Percentiles rank a stretch among this genome's conserved stretches.
phyloP scores from a whole-genome alignment of 2,797 vertebrate species.

The Chiloscyllium punctatum region DNA sequence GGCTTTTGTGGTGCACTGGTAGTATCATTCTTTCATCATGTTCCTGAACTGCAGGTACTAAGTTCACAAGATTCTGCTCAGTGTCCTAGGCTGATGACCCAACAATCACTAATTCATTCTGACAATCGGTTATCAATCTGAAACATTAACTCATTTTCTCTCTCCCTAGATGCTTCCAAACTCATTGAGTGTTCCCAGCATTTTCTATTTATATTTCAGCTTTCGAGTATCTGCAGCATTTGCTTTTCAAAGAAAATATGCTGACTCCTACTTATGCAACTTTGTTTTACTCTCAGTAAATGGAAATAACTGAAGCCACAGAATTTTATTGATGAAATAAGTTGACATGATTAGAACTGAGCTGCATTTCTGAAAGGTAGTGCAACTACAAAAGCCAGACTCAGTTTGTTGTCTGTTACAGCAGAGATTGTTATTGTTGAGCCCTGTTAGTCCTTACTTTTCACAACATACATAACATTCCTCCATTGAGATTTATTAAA shows the following conservation, averaged over 20 bases:
- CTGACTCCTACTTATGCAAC: neutral
- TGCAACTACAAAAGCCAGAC: neutral
- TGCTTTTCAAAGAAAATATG: neutral
- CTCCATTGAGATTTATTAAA: neutral
- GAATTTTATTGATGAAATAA: neutral
- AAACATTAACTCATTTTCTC: neutral
- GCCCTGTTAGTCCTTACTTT: neutral
- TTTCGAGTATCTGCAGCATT: neutral
- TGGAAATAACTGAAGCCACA: neutral
- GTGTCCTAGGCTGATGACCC: neutral
- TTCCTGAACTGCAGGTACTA: neutral
- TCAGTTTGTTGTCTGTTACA: neutral
- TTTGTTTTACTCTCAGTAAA: neutral
- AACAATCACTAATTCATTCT: neutral
- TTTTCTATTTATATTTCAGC: neutral
- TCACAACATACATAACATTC: neutral
- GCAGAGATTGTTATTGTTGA: neutral
- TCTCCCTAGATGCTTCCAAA: neutral
- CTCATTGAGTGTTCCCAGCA: neutral
- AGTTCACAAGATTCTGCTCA: neutral
- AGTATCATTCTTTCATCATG: too few relatives aligned
- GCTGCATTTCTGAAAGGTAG: neutral
- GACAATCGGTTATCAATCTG: neutral
- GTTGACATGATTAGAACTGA: neutral
- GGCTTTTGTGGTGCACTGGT: too few relatives aligned